Base-by-base conservation (phyloP, 1,140 invertebrate genomes). In the Stegodyphus mimosarum region DNA sequence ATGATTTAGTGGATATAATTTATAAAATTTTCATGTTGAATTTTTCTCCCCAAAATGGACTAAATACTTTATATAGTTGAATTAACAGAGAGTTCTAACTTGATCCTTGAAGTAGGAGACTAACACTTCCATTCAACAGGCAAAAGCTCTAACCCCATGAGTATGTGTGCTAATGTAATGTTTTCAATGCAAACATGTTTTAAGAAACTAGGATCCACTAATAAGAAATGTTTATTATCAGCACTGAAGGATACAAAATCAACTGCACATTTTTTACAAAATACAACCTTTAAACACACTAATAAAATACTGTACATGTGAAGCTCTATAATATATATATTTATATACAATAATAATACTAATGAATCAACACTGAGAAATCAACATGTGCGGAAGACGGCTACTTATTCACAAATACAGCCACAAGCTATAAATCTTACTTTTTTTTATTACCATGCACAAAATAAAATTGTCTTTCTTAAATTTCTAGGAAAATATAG, bases 271-370 rank as follows among this genome's bases (percentile, higher is more conserved):
- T 60, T 33, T 60, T 60, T 60, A 60, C 55, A 60, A 60, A 60
- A 60, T 60, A 60, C 55, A 60, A 60, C 55, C 55, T 60, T 60
- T 15, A 33, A 60, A 60, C 55, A 60, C 55, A 60, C 55, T 60
- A 60, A 60, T 15, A 60, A 60, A 60, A 60, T 60, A 60, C 55
- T 60, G 55, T 60, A 60, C 55, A 60, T 60, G 15, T 60, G 55
- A 60, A 60, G 55, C 55, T 60, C 55, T 60, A 60, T 60, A 10
- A 60, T 60, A 15, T 60, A 60, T 60, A 60, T 60, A 60, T 60
- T 9, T 60, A 60, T 60, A 60, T 60, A 60, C 55, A 60, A 60
- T 60, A 60, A 60, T 60, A 60, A 60, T 60, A 60, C 55, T 60
- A 60, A 60, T 60, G 55, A 60, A 5, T 60, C 55, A 60, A 9